Evolutionary conservation across 2,113 vertebrate genomes (phyloP).

Genomic region (Condylura cristata): DNA sequence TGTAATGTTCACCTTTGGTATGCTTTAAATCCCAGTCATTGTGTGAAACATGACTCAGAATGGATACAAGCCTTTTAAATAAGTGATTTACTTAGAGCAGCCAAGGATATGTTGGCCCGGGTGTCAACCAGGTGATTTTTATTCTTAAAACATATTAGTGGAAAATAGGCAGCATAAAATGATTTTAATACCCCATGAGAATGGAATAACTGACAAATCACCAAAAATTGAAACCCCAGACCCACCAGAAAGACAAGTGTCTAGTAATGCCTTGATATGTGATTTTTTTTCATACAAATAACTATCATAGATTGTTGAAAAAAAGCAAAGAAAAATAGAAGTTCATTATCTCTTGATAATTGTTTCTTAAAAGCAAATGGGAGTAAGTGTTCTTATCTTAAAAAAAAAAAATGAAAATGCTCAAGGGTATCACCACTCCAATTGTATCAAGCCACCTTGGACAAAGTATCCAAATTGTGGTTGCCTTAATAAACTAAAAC

Average conservation of each 20-base stretch:
- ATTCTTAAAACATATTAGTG: slow-evolving; percentile 73
- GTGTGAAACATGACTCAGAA: slow-evolving; percentile 69
- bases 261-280: slow-evolving; percentile 82
- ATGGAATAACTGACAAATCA: slow-evolving; percentile 69
- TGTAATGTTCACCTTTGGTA: slow-evolving; percentile 26
- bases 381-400: slow-evolving; percentile 91
- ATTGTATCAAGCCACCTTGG: slow-evolving; percentile 88
- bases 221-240: slow-evolving; percentile 71
- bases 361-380: slow-evolving; percentile 83
- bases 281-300: slow-evolving; percentile 73
- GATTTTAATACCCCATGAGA: slow-evolving; percentile 72
- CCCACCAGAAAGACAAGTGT: slow-evolving; percentile 64
- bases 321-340: slow-evolving; percentile 70
- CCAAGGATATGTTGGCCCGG: slow-evolving; percentile 73
- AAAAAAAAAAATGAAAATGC: slow-evolving; percentile 78
- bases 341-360: slow-evolving; percentile 82
- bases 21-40: slow-evolving; percentile 71
- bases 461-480: slow-evolving; percentile 94
- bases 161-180: slow-evolving; percentile 78
- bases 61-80: slow-evolving; percentile 67
- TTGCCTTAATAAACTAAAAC: slow-evolving; percentile 91
- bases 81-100: slow-evolving; percentile 78
- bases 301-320: slow-evolving; percentile 76
- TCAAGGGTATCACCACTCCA: slow-evolving; percentile 88
- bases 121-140: slow-evolving; percentile 81